Conservation (phyloP, 2,797 vertebrate genomes). For the Perdix hodgsoniae region DNA sequence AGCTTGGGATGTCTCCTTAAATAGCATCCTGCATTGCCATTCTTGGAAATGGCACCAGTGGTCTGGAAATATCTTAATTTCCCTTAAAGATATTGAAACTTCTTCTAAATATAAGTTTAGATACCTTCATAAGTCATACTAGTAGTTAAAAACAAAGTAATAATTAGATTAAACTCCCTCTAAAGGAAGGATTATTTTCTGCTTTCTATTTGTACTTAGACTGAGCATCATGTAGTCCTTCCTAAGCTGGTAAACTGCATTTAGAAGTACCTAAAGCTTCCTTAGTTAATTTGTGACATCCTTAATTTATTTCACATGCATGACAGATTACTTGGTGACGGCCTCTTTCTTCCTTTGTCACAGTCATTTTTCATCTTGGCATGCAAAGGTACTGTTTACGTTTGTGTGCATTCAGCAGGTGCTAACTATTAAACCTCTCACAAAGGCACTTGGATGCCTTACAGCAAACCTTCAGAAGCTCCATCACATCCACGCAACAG, state of each 20-base stretch:
- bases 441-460: not conserved
- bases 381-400: not conserved
- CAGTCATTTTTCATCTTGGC: not conserved
- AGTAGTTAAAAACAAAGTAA: not conserved
- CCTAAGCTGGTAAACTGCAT: not conserved
- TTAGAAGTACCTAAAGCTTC: not conserved
- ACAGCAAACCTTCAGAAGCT: not conserved
- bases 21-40: not conserved
- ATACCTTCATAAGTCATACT: not conserved
- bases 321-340: not conserved
- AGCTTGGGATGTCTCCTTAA: constrained; percentile 21
- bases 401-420: not conserved
- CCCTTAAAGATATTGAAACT: not conserved
- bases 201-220: not conserved
- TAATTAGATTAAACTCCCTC: not conserved
- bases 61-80: not conserved
- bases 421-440: not conserved
- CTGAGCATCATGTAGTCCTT: not conserved
- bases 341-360: not conserved
- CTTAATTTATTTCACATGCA: not conserved
- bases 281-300: not conserved
- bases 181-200: not conserved
- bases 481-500: not conserved
- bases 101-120: not conserved
- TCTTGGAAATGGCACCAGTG: not conserved